A percentile compares a stretch with the other conserved stretches of the same genome.
phyloP scores from a whole-genome alignment of 2,113 vertebrate genomes.

The Pterophyllum scalare region DNA sequence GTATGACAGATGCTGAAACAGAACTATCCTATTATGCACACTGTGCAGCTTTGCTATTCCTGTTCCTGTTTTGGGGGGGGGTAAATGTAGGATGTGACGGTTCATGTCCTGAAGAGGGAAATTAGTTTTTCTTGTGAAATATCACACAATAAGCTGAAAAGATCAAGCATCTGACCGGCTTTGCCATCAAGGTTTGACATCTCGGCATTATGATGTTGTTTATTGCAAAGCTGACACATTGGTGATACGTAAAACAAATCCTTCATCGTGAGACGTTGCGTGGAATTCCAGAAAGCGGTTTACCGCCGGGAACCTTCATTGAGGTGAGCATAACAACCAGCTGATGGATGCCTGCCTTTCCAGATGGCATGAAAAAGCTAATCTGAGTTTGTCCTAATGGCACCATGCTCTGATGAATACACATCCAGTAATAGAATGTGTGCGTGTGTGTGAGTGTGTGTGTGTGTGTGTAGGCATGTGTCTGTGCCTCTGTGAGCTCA shows the following conservation, averaged over 20 bases:
- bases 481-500: slow-evolving; percentile 39
- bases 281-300: slow-evolving; percentile 42
- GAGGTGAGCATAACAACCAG: slow-evolving; percentile 56
- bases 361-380: slow-evolving; percentile 52
- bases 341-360: slow-evolving; percentile 60
- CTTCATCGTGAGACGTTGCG: slow-evolving; percentile 17
- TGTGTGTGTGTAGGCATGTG: not conserved
- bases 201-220: slow-evolving; percentile 12
- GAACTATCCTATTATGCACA: slow-evolving; percentile 34
- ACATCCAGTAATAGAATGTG: slow-evolving; percentile 50
- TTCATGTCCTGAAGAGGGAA: slow-evolving; percentile 12
- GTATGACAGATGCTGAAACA: slow-evolving; percentile 32
- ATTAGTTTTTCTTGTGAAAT: slow-evolving; percentile 33
- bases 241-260: slow-evolving; percentile 42
- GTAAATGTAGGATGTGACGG: slow-evolving; percentile 11
- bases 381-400: slow-evolving; percentile 68
- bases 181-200: slow-evolving; percentile 15
- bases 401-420: slow-evolving; percentile 67
- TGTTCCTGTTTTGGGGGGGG: slow-evolving; percentile 8
- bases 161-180: slow-evolving; percentile 19
- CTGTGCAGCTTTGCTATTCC: slow-evolving; percentile 17
- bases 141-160: slow-evolving; percentile 4
- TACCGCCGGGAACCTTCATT: slow-evolving; percentile 21
- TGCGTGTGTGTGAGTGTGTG: not conserved
- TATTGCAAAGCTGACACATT: slow-evolving; percentile 20